These are phyloP conservation scores for Diachasma alloeum DNA, from an alignment of 1,140 invertebrate genomes.

Conservation along the genomic window DNA sequence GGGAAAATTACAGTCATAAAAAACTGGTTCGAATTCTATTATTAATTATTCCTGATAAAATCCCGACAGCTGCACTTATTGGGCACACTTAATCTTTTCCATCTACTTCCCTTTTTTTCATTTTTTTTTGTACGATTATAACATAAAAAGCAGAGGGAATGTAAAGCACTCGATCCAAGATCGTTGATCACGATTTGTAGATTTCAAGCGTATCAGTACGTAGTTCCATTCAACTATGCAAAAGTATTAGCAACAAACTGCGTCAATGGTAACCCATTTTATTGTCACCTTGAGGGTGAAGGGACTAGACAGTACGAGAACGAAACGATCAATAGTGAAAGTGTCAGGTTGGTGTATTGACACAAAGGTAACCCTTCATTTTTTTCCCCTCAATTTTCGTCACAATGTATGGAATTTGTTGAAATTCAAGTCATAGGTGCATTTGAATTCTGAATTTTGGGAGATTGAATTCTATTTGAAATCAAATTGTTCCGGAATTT, in stretches of 20 bases:
- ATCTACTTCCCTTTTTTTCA: background rate
- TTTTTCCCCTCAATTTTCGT: background rate
- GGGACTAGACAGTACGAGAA: slow-evolving; percentile 28
- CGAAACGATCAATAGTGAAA: slow-evolving; percentile 28
- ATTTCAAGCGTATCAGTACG: slow-evolving; percentile 5
- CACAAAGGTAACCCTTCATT: background rate
- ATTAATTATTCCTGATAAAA: too few species aligned
- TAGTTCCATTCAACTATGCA: slow-evolving; percentile 6
- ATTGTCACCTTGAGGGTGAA: slow-evolving; percentile 41
- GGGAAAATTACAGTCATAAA: too few species aligned
- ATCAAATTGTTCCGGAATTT: too few species aligned
- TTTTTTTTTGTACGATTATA: background rate
- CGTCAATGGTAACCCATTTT: slow-evolving; percentile 39
- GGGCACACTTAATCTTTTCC: too few species aligned
- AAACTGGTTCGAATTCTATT: too few species aligned
- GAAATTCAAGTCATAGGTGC: too few species aligned
- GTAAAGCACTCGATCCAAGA: background rate
- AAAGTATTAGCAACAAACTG: slow-evolving; percentile 13
- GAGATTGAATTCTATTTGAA: too few species aligned
- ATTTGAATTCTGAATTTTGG: too few species aligned
- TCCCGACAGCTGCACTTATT: too few species aligned
- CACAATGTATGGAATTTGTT: background rate
- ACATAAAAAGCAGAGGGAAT: background rate
- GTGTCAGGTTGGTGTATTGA: background rate
- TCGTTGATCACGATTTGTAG: slow-evolving; percentile 2